These are phyloP conservation scores for Motacilla tschutschensis DNA, from an alignment of 2,113 vertebrate genomes.

Conservation along the genomic window DNA sequence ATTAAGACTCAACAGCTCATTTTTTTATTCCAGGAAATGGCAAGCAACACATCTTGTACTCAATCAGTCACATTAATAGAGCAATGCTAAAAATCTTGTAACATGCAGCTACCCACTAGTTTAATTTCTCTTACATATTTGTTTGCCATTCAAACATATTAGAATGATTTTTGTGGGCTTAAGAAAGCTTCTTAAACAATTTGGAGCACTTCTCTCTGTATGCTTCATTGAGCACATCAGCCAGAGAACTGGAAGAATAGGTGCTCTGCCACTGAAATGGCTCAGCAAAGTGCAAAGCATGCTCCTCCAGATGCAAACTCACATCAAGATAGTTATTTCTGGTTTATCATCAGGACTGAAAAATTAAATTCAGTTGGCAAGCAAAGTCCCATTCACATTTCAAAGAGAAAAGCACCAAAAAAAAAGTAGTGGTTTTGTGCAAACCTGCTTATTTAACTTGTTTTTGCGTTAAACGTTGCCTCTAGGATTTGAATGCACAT, in stretches of 20 bases:
- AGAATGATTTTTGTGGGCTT: neutral
- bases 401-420: neutral
- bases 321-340: neutral
- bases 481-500: neutral
- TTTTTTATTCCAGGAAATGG: slow-evolving; percentile 49
- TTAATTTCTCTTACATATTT: neutral
- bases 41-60: slow-evolving; percentile 45
- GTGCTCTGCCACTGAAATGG: neutral
- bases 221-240: neutral
- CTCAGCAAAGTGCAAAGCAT: neutral
- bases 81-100: neutral
- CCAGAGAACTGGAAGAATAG: neutral
- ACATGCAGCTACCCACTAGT: neutral
- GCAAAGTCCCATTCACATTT: neutral
- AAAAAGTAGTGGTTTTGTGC: neutral
- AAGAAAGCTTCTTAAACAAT: neutral
- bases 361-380: neutral
- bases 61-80: neutral
- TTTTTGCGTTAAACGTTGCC: neutral
- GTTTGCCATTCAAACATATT: neutral
- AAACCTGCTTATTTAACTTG: neutral
- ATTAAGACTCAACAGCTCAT: slow-evolving; percentile 44
- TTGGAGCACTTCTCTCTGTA: neutral
- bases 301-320: neutral
- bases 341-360: neutral